phyloP scores from a whole-genome alignment of 2,888 invertebrate genomes.

The Drosophila anceps region DNA sequence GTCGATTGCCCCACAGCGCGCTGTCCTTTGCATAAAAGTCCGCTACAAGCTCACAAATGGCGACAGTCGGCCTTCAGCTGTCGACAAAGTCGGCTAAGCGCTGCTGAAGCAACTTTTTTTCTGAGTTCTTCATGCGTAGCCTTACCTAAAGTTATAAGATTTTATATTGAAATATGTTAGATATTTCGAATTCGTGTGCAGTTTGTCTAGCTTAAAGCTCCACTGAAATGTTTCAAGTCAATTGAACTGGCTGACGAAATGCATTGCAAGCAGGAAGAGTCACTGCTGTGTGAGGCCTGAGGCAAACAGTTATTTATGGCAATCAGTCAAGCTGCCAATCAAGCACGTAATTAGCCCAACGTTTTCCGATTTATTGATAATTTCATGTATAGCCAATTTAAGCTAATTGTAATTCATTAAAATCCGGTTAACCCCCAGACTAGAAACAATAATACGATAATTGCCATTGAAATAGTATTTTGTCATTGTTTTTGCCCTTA shows the following conservation, averaged over 20 bases:
- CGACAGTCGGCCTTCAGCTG: conserved; percentile 53
- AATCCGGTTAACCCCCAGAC: not conserved
- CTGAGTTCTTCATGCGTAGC: not conserved
- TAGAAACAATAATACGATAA: not conserved
- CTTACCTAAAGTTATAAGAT: too few relatives aligned
- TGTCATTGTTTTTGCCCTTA: not conserved
- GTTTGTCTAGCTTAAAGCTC: not conserved
- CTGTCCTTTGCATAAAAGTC: conserved; percentile 50
- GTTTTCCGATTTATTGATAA: not conserved
- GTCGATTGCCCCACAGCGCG: not conserved
- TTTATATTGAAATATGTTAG: not conserved
- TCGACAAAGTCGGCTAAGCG: conserved; percentile 31
- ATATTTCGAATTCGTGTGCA: not conserved
- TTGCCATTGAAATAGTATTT: not conserved
- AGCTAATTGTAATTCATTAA: conserved; percentile 10
- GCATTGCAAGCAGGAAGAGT: too few relatives aligned
- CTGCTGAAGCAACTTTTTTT: conserved; percentile 1
- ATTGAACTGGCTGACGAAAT: not conserved
- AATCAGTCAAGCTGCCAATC: conserved; percentile 6
- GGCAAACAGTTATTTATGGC: not conserved
- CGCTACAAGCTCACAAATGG: conserved; percentile 2
- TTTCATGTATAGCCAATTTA: not conserved
- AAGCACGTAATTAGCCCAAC: conserved; percentile 1
- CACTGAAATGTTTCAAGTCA: not conserved
- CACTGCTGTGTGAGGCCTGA: not conserved